Conservation (phyloP, 1,140 invertebrate genomes). For the Riptortus pedestris region DNA sequence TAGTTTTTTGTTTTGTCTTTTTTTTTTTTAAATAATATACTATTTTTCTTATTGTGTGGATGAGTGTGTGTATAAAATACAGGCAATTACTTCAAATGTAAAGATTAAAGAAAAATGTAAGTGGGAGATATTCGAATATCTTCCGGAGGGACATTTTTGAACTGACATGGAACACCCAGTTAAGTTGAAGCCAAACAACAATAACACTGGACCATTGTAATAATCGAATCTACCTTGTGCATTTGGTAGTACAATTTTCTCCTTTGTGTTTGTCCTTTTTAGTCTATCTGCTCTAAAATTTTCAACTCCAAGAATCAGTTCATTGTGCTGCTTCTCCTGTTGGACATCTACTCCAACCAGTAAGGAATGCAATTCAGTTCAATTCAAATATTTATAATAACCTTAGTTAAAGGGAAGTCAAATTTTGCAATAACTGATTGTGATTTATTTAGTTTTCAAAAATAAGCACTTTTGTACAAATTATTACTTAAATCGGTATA, state of each 20-base stretch:
- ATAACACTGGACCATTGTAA: not conserved
- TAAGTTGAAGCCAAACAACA: too few relatives aligned
- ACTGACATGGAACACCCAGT: too few relatives aligned
- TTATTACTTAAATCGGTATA: too few relatives aligned
- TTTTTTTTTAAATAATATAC: too few relatives aligned
- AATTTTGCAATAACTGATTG: not conserved
- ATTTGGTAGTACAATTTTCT: conserved; percentile 69
- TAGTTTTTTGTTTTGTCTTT: too few relatives aligned
- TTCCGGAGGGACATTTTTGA: too few relatives aligned
- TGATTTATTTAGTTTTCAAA: not conserved
- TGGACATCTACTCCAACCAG: conserved; percentile 51
- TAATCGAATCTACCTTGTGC: conserved; percentile 71
- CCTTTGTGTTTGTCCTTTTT: conserved; percentile 62
- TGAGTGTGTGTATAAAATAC: too few relatives aligned
- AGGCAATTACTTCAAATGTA: too few relatives aligned
- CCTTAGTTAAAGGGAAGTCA: conserved; percentile 1
- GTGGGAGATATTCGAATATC: too few relatives aligned
- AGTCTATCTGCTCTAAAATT: conserved; percentile 54
- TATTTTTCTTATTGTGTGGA: too few relatives aligned
- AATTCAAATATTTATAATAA: not conserved
- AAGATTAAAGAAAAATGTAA: too few relatives aligned
- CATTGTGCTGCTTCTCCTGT: conserved; percentile 59
- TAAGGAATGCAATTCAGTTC: too few relatives aligned
- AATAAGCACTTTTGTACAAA: not conserved
- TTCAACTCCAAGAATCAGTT: conserved; percentile 61